Evolutionary conservation across 2,113 vertebrate genomes (phyloP).

Genomic region (Grammomys dolichurus): DNA sequence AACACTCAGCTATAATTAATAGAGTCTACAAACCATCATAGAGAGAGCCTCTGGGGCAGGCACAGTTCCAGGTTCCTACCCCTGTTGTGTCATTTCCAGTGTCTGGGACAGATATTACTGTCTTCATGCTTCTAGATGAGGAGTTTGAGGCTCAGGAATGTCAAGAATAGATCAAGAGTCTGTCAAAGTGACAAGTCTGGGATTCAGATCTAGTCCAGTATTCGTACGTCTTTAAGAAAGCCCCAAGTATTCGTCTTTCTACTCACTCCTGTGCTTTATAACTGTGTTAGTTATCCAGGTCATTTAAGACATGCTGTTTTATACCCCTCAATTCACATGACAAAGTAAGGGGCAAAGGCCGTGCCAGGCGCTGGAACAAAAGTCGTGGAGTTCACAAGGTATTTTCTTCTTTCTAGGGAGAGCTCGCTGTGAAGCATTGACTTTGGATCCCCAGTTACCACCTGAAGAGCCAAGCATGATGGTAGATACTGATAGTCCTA

Average conservation of each 20-base stretch:
- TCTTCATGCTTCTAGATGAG: neutral
- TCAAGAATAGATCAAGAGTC: neutral
- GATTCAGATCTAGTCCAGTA: neutral
- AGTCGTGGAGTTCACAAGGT: neutral
- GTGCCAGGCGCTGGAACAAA: neutral
- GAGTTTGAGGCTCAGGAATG: neutral
- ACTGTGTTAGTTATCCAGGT: neutral
- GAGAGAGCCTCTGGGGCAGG: neutral
- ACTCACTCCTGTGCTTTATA: slow-evolving; percentile 19
- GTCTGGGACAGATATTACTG: neutral
- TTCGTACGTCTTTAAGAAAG: neutral
- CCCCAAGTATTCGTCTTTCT: neutral
- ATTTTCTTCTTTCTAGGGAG: neutral
- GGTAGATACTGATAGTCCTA: neutral
- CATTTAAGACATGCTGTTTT: slow-evolving; percentile 46
- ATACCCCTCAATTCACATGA: neutral
- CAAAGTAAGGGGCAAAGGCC: neutral
- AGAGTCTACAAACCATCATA: neutral
- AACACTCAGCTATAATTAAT: neutral
- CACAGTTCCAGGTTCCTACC: neutral
- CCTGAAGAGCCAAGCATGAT: neutral
- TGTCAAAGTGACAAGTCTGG: neutral
- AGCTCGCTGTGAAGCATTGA: neutral
- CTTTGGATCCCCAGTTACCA: neutral
- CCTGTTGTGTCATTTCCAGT: neutral